These are phyloP conservation scores for Geothlypis trichas DNA, from an alignment of 2,113 vertebrate species.

Conservation along the genomic window DNA sequence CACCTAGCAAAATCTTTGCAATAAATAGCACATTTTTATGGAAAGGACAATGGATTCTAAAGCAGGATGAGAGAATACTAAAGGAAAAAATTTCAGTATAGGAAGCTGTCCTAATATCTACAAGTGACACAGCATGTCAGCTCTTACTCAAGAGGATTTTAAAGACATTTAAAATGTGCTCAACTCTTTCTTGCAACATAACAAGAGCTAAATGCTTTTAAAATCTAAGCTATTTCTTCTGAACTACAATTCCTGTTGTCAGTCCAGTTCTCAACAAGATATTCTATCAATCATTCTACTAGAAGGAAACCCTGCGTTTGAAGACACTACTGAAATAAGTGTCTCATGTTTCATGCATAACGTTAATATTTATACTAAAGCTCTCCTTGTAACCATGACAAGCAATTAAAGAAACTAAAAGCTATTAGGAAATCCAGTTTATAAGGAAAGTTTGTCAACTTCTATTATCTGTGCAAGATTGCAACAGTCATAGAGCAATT, in stretches of 20 bases:
- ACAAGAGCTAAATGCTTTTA: neutral
- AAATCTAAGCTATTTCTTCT: neutral
- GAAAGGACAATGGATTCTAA: neutral
- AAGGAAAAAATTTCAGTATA: neutral
- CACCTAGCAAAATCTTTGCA: neutral
- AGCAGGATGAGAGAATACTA: neutral
- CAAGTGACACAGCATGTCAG: neutral
- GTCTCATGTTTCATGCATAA: conserved; percentile 9
- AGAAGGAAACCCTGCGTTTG: neutral
- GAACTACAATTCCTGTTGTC: neutral
- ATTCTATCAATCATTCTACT: neutral
- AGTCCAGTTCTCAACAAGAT: neutral
- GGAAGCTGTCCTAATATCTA: neutral
- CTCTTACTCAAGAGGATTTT: neutral
- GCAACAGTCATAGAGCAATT: neutral
- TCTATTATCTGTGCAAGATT: neutral
- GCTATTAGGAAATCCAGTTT: neutral
- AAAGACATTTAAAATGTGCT: neutral
- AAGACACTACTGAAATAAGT: neutral
- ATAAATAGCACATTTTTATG: neutral
- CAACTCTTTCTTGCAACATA: neutral
- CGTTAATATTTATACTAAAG: conserved; percentile 24
- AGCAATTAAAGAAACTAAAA: conserved; percentile 26
- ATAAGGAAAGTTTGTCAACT: neutral
- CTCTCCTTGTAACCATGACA: neutral